phyloP scores from a whole-genome alignment of 1,140 invertebrate genomes.

The Bombus turneri region DNA sequence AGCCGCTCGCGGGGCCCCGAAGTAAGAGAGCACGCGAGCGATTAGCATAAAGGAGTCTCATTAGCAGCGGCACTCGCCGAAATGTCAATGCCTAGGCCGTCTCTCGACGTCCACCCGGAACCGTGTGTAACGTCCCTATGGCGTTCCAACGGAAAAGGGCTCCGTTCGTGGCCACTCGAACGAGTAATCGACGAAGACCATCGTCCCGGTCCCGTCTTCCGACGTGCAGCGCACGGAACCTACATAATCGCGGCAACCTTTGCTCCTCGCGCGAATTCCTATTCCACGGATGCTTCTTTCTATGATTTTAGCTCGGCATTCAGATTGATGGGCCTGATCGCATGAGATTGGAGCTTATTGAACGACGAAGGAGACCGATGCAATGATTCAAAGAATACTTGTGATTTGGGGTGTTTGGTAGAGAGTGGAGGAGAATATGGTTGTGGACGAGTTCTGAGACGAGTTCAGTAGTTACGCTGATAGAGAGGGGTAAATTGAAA shows the following conservation, averaged over 20 bases:
- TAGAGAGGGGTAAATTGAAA: no score
- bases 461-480: no score
- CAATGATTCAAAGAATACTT: no score
- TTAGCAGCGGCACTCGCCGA: conserved; percentile 69
- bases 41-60: conserved; percentile 78
- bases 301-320: no score
- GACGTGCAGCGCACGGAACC: conserved; percentile 7
- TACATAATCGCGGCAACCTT: not conserved
- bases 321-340: no score
- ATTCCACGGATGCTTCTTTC: no score
- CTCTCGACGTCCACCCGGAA: conserved; percentile 64
- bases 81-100: conserved; percentile 57
- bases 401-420: no score
- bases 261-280: not conserved
- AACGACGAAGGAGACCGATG: no score
- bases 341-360: no score
- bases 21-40: conserved; percentile 73
- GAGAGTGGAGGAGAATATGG: no score
- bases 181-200: conserved; percentile 36
- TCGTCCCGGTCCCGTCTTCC: conserved; percentile 22
- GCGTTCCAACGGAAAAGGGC: conserved; percentile 37
- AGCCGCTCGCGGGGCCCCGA: conserved; percentile 57
- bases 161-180: conserved; percentile 1
- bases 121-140: conserved; percentile 30
- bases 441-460: no score